phyloP scores from a whole-genome alignment of 2,797 vertebrate genomes.

The Pteronotus mesoamericanus region DNA sequence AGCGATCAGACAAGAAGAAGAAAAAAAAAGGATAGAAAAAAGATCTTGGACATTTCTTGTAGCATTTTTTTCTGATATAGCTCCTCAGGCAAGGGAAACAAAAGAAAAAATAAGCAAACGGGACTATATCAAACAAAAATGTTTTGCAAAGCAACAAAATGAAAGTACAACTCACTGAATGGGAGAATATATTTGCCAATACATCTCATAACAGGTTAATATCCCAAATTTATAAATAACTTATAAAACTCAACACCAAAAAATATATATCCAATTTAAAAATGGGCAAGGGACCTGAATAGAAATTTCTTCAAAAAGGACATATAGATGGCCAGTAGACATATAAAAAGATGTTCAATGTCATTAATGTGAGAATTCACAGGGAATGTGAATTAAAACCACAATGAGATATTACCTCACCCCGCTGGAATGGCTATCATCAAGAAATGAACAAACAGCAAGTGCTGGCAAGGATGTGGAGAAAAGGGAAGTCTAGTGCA shows the following conservation, averaged over 20 bases:
- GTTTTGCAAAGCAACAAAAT: neutral
- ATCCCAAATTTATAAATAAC: neutral
- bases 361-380: neutral
- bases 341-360: neutral
- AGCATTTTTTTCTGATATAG: neutral
- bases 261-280: neutral
- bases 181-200: neutral
- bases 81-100: neutral
- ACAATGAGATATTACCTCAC: neutral
- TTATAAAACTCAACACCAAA: neutral
- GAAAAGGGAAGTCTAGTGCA: neutral
- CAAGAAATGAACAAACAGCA: neutral
- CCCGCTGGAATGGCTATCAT: neutral
- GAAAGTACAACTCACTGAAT: neutral
- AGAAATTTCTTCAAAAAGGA: neutral
- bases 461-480: neutral
- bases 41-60: neutral
- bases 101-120: neutral
- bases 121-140: neutral
- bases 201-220: neutral
- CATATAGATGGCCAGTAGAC: neutral
- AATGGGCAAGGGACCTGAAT: neutral
- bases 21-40: too few species aligned
- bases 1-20: too few species aligned
- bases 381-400: neutral